Conservation (phyloP, 2,888 invertebrate genomes). For the Hydropsyche betteni region DNA sequence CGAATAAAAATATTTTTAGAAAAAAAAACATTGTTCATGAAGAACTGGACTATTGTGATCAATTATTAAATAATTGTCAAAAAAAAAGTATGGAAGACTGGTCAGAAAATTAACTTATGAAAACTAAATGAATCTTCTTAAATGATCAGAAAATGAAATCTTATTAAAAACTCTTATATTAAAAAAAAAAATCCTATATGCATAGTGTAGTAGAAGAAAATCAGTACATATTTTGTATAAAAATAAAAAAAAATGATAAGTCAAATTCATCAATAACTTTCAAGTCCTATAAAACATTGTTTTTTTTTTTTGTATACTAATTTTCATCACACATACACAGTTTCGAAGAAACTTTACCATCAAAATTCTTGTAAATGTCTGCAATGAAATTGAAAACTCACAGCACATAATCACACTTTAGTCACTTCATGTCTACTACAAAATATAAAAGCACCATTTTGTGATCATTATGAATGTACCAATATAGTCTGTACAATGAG, state of each 20-base stretch:
- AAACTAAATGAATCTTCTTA: too few species aligned
- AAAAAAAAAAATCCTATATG: too few species aligned
- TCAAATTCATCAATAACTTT: too few species aligned
- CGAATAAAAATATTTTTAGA: not conserved
- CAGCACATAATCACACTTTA: constrained; percentile 2
- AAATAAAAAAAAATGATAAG: too few species aligned
- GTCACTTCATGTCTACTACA: constrained; percentile 10
- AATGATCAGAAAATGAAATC: too few species aligned
- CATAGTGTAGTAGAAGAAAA: too few species aligned
- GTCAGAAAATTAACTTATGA: too few species aligned
- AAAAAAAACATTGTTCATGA: not conserved
- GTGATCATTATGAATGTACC: constrained; percentile 50
- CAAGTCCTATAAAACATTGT: too few species aligned
- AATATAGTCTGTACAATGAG: constrained; percentile 58
- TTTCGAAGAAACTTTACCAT: not conserved
- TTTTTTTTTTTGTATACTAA: too few species aligned
- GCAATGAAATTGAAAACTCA: not conserved
- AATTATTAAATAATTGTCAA: not conserved
- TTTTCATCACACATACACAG: not conserved
- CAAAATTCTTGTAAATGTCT: not conserved
- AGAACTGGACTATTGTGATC: not conserved
- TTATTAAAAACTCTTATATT: too few species aligned
- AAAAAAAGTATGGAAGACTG: not conserved
- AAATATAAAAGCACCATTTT: constrained; percentile 35
- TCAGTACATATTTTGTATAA: too few species aligned